Base-by-base conservation (phyloP, 2,113 vertebrate genomes). In the Tetraodon nigroviridis region DNA sequence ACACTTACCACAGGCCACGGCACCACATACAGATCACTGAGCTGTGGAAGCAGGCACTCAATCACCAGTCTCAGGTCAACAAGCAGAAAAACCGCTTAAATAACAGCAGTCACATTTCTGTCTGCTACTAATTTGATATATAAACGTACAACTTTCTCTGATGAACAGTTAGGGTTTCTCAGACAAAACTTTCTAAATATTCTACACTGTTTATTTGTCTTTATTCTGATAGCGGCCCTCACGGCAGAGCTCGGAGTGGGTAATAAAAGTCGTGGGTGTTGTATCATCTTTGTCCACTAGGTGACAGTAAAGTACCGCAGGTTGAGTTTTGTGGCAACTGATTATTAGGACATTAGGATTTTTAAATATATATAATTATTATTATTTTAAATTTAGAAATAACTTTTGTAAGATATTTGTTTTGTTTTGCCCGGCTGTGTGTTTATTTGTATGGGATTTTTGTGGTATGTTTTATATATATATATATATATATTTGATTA, bases 221-320 rank as follows among this genome's bases (percentile, higher is more conserved):
- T 27, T 37, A 13, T 11, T 10, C 1, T 29, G 37, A 7, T 5
- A 4, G 16, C 12, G 40, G n/a, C 17, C 20, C 45, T 68, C 42
- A 47, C 51, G 10, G 56, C 1, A 17, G 24, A 68, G 19, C 13
- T 17, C 21, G 5, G 48, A 48, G 6, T 6, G 13, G 5, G 19
- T 15, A 13, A 18, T 15, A 17, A 17, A 21, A 55, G 32, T 53
- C 6, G 4, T 12, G 5, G 1, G 14, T 72, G 76, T 46, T 64
- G 60, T 18, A 80, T 78, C 52, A 53, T 48, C 2, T 71, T 12
- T 45, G 0, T 55, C 78, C 84, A 83, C 78, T 56, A 84, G 86
- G 27, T 84, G 83, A 76, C 3, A 67, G 74, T 68, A 83, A 51
- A 76, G n/a, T 47, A 57, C 42, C 16, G 42, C 1, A 17, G 57